Evolutionary conservation across 2,113 vertebrate genomes (phyloP).

Genomic region (Anthoscopus minutus): DNA sequence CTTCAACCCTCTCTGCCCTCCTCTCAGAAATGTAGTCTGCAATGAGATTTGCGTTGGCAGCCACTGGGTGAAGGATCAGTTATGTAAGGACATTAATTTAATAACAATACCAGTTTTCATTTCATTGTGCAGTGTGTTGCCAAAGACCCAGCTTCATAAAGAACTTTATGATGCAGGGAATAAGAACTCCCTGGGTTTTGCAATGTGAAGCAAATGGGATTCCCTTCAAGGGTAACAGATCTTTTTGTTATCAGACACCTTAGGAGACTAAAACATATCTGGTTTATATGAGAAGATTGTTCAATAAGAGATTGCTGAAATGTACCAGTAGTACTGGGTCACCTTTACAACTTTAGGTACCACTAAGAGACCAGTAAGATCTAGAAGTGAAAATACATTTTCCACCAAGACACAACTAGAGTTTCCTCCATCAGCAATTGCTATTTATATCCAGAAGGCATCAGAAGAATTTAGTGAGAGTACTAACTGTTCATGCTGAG

Average conservation of each 20-base stretch:
- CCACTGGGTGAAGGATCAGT: neutral
- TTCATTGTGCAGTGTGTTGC: neutral
- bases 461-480: neutral
- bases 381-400: neutral
- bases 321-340: neutral
- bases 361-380: neutral
- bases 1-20: neutral
- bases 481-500: neutral
- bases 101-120: neutral
- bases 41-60: neutral
- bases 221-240: neutral
- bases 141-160: neutral
- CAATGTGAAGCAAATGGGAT: neutral
- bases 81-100: neutral
- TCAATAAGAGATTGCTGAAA: neutral
- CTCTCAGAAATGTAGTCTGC: neutral
- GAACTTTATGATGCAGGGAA: neutral
- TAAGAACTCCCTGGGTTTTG: neutral
- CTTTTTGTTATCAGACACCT: neutral
- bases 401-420: neutral
- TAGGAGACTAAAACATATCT: neutral
- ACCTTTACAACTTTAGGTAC: neutral
- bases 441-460: conserved; percentile 4
- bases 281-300: neutral
- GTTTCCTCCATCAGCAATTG: neutral